These are phyloP conservation scores for Pteronura brasiliensis DNA, from an alignment of 2,113 vertebrate genomes.

Conservation along the genomic window DNA sequence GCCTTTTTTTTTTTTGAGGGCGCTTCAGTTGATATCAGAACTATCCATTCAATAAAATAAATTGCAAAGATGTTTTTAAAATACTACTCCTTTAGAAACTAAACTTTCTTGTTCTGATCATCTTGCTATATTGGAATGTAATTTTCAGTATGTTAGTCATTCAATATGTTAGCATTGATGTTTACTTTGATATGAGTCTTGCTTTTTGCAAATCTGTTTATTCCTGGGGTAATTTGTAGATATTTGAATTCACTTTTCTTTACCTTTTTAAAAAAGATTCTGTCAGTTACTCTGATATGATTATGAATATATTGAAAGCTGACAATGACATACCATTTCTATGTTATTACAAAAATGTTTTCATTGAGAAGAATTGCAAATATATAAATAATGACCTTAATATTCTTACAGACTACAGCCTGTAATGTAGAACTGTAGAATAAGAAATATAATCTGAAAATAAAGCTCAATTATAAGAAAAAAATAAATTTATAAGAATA, in stretches of 20 bases:
- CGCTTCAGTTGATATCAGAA: background rate
- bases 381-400: background rate
- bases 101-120: background rate
- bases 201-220: background rate
- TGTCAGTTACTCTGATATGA: background rate
- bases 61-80: background rate
- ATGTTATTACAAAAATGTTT: background rate
- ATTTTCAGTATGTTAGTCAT: background rate
- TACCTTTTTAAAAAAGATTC: background rate
- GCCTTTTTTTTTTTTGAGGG: background rate
- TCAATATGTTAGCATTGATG: background rate
- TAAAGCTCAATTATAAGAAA: background rate
- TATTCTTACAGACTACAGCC: background rate
- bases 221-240: background rate
- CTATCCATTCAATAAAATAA: conserved; percentile 35
- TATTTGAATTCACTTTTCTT: background rate
- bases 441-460: background rate
- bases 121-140: background rate
- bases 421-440: background rate
- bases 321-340: background rate
- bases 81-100: background rate
- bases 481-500: background rate
- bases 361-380: background rate
- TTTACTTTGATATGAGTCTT: background rate
- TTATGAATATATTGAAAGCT: background rate